Base-by-base conservation (phyloP, 2,888 invertebrate species). In the Chymomyza amoena region DNA sequence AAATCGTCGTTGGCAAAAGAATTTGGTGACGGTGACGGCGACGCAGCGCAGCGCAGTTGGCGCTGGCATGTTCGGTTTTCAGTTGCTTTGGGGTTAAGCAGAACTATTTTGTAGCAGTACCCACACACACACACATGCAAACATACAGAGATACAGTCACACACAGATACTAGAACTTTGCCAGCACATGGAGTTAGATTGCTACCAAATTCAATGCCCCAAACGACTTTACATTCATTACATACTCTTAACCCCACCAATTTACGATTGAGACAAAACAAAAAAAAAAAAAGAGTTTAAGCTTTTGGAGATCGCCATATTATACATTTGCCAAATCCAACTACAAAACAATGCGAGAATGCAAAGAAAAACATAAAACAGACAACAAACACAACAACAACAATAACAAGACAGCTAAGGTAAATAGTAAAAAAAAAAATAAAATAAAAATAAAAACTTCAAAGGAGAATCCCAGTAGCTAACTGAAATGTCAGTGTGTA, bases 391-490 rank as follows among this genome's bases (percentile, higher is more conserved):
- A 52, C 57, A 32, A 61, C 61, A 74, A 56, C 71, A 73, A 61
- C 54, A 71, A 75, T 67, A 81, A 61, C 39, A 69, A n/a, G 20
- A 59, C 16, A 9, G 32, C 32, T 18, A 18, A 84, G 79, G 86
- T 83, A 87, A 85, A 87, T 76, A 84, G 74, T 57, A 69, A 65
- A 84, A 79, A 78, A n/a, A 79, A 13, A 63, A 32, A 32, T 32
- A 6, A 32, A 32, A 32, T 32, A 32, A 50, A 77, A 81, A 78
- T 78, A 85, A 78, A 77, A 84, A 79, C 80, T 78, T 80, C 78
- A 81, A 80, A 81, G 80, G 79, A 85, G 81, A 89, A 89, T 89
- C 88, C 87, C 89, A 89, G 89, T 88, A 89, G 90, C 89, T 79
- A 81, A 76, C 77, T 74, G 72, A 77, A 77, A 70, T 79, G 71